These are phyloP conservation scores for Hermetia illucens DNA, from an alignment of 1,140 invertebrate species.

Conservation along the genomic window DNA sequence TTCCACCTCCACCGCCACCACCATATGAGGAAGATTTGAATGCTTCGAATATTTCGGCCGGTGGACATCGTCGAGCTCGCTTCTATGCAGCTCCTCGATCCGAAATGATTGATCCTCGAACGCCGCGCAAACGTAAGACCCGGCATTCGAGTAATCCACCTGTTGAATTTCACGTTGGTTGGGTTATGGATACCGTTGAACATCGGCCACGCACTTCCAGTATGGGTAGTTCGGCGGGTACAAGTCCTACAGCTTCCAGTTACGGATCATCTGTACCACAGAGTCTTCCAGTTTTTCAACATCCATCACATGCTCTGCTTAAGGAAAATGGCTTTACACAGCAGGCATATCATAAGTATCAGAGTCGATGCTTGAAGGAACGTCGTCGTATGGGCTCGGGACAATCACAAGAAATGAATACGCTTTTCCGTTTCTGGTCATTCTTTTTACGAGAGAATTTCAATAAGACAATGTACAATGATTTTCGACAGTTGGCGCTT, in stretches of 20 bases:
- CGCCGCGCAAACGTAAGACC: conserved; percentile 75
- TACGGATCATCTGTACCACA: conserved; percentile 62
- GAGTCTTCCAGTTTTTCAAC: conserved; percentile 82
- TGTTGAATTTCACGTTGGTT: conserved; percentile 90
- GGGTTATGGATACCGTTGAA: conserved; percentile 85
- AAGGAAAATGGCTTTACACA: conserved; percentile 97
- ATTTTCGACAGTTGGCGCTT: conserved; percentile 74
- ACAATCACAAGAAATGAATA: conserved; percentile 94
- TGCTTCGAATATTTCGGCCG: conserved; percentile 13
- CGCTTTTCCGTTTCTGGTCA: conserved; percentile 96
- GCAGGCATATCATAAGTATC: conserved; percentile 91
- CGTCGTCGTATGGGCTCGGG: conserved; percentile 84
- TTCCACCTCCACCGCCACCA: conserved; percentile 65
- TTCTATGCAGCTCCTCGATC: conserved; percentile 94
- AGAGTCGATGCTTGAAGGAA: conserved; percentile 84
- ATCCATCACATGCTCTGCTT: conserved; percentile 90
- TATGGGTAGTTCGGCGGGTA: conserved; percentile 55
- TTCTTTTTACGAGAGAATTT: conserved; percentile 98
- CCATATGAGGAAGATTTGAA: conserved; percentile 18
- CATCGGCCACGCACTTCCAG: conserved; percentile 64
- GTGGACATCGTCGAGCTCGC: conserved; percentile 37
- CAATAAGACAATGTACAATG: conserved; percentile 96
- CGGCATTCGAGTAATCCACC: conserved; percentile 84
- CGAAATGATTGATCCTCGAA: conserved; percentile 45
- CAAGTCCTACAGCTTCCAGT: conserved; percentile 59